Evolutionary conservation across 2,888 invertebrate species (phyloP), one percentile per base, ranked within the genome.

Genomic region (Aphrophora alni): DNA sequence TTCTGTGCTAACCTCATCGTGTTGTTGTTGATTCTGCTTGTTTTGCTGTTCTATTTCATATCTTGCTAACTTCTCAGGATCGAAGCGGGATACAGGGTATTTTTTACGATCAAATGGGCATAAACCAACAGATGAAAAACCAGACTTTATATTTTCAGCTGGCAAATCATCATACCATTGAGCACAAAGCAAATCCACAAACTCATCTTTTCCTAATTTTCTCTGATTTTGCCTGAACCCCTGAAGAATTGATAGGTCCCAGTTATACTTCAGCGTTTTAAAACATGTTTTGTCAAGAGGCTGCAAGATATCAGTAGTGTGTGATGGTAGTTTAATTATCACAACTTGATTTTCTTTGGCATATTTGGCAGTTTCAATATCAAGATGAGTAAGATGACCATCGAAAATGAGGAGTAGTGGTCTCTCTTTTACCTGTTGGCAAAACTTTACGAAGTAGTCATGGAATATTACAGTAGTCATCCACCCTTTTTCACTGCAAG

Each of bases 281-380:
- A 81, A 81, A 73, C 81, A 81, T 3, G 81, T 17, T 27, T 17
- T 78, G 10, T 81, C 81, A 33, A 78, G 69, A 14, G 81, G 75
- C 38, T 81, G 78, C 24, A 82, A 38, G 8, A 82, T 21, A 71
- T 81, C 81, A 21, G 80, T 78, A 1, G 81, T 81, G 33, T 87
- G 86, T 26, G 87, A 84, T 70, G 87, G 87, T 25, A 87, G 82
- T 77, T 87, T 87, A 0, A 87, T 68, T 51, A 87, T 86, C 1
- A 82, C 85, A 14, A 86, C 82, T 14, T 83, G 25, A 17, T 85
- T 76, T 80, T 82, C 10, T n/a, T 26, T 85, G 68, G 84, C 82
- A 38, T 85, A 85, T 71, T 83, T 82, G 80, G 85, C 83, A 59
- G 86, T 82, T 75, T 84, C 83, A 72, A 86, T 78, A 27, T 83